These are phyloP conservation scores for Dryas iulia DNA, from an alignment of 1,140 invertebrate genomes.

Conservation along the genomic window DNA sequence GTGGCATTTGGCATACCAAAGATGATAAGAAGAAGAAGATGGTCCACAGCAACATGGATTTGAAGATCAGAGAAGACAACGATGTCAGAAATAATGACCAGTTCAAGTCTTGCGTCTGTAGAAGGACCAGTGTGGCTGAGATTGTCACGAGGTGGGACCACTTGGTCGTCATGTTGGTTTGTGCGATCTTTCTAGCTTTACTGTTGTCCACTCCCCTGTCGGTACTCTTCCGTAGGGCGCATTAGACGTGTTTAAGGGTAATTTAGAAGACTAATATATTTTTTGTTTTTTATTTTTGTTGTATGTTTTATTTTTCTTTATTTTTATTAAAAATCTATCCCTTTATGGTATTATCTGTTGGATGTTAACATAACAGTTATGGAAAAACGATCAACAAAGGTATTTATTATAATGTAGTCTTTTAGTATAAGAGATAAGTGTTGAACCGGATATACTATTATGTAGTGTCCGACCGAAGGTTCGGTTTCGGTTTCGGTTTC, in stretches of 20 bases:
- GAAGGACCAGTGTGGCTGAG: not conserved
- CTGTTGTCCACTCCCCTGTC: constrained; percentile 31
- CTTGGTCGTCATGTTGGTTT: constrained; percentile 32
- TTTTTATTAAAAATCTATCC: too few relatives aligned
- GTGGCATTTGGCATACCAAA: not conserved
- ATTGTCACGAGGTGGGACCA: constrained; percentile 36
- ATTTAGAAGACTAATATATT: constrained; percentile 29
- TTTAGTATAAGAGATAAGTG: too few relatives aligned
- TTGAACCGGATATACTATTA: too few relatives aligned
- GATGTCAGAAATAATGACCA: not conserved
- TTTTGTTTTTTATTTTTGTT: constrained; percentile 25
- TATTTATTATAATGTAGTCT: too few relatives aligned
- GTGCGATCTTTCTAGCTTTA: constrained; percentile 31
- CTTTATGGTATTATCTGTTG: too few relatives aligned
- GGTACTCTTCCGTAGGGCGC: constrained; percentile 16
- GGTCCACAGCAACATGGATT: constrained; percentile 20
- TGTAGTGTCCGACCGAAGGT: too few relatives aligned
- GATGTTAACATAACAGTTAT: too few relatives aligned
- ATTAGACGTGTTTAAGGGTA: constrained; percentile 37
- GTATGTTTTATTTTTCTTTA: constrained; percentile 33
- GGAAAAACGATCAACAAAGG: too few relatives aligned
- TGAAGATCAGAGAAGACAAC: constrained; percentile 6
- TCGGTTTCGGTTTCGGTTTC: too few relatives aligned
- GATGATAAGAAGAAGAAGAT: constrained; percentile 29
- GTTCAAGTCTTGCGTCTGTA: constrained; percentile 12